phyloP scores from a whole-genome alignment of 2,888 invertebrate genomes.

The Epistrophe eligans region DNA sequence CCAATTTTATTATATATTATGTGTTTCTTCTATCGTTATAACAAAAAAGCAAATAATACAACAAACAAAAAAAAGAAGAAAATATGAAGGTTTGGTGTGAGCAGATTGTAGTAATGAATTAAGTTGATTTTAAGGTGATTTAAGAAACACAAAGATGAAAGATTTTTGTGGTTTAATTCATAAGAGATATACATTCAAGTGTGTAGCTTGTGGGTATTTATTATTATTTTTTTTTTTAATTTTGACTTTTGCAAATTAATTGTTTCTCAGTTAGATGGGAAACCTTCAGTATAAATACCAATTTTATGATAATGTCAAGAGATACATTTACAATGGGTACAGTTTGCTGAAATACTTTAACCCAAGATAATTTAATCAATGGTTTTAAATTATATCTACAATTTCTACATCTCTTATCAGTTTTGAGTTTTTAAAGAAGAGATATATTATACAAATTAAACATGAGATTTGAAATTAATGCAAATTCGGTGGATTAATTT shows the following conservation, averaged over 20 bases:
- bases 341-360: constrained; percentile 4
- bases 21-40: constrained; percentile 40
- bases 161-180: constrained; percentile 18
- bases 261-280: constrained; percentile 11
- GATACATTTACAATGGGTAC: not conserved
- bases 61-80: not conserved
- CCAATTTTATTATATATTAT: constrained; percentile 62
- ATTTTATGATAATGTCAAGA: constrained; percentile 30
- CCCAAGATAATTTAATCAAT: not conserved
- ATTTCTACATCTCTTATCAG: constrained; percentile 24
- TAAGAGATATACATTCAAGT: constrained; percentile 7
- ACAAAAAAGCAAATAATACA: constrained; percentile 9
- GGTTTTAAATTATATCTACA: not conserved
- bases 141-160: not conserved
- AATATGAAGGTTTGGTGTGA: constrained; percentile 26
- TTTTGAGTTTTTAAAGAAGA: not conserved
- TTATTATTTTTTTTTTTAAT: not conserved
- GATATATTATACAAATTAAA: not conserved
- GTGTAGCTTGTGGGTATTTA: constrained; percentile 8
- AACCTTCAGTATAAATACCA: constrained; percentile 13
- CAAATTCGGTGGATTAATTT: not conserved
- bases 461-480: not conserved
- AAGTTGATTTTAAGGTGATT: constrained; percentile 22
- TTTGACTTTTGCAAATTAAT: constrained; percentile 30
- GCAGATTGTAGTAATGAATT: not conserved